Evolutionary conservation across 2,113 vertebrate species (phyloP), one percentile per base, ranked within the genome.

Genomic region (Lepus americanus): DNA sequence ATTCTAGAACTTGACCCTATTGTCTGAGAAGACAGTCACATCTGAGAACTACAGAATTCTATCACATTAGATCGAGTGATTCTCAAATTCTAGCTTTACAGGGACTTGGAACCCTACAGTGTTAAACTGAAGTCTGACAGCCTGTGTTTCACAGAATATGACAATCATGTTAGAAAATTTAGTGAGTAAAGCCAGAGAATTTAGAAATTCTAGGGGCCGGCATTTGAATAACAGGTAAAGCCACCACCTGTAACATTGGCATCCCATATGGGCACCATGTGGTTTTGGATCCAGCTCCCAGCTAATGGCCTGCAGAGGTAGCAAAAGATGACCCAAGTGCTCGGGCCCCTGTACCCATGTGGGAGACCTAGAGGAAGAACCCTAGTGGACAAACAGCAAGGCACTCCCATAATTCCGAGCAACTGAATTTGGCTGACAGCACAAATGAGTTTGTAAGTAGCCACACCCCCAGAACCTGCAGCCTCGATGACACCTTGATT

Each of bases 141-240:
- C 33, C 23, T 25, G 72, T n/a, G 29, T 22, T 73, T 53, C 70
- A 20, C 20, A 80, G 67, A 80, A 39, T 44, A 53, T 49, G 23
- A 82, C 73, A 44, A 59, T 44, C 79, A 44, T 91, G 83, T 66
- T 73, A 20, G 20, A 87, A 72, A 76, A 74, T 23, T 8, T n/a
- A 55, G 53, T 14, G 22, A 79, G 29, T 64, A 73, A 88, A 81
- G 49, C 31, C 19, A 69, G 36, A 82, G 90, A 87, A 91, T 61
- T 49, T 17, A 9, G 76, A 39, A 81, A 16, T 64, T 91, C 23
- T 70, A 83, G 31, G 55, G 55, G 55, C 55, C 14, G 17, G 55
- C 44, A 44, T 44, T 39, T 44, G 44, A 44, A 44, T 44, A 44
- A 7, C 44, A 44, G 44, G 6, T 44, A 44, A 44, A 51, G 23